These are phyloP conservation scores for Myodes glareolus DNA, from an alignment of 2,113 vertebrate species.

Conservation along the genomic window DNA sequence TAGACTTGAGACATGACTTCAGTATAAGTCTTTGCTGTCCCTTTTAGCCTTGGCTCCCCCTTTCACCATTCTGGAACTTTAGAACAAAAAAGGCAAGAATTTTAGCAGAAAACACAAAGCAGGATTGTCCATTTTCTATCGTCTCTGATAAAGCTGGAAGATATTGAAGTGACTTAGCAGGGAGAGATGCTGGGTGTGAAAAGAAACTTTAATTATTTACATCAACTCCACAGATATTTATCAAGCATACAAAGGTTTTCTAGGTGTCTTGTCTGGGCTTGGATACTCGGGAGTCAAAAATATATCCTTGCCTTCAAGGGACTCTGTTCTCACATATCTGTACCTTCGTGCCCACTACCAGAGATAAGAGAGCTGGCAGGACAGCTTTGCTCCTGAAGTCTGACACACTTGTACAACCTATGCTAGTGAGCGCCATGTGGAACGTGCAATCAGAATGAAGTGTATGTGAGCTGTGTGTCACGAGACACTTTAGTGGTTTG, in stretches of 20 bases:
- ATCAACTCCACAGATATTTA: neutral
- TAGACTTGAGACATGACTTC: neutral
- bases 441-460: neutral
- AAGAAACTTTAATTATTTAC: neutral
- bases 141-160: constrained; percentile 6
- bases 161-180: neutral
- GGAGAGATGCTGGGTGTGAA: neutral
- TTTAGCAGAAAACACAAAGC: neutral
- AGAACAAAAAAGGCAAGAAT: neutral
- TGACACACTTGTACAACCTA: neutral
- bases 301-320: neutral
- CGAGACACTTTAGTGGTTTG: neutral
- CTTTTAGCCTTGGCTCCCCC: neutral
- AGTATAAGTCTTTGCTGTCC: neutral
- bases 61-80: neutral
- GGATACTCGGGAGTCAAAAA: neutral
- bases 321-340: neutral
- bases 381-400: neutral
- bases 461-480: neutral
- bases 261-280: neutral
- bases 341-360: neutral
- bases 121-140: neutral
- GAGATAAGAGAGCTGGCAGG: neutral
- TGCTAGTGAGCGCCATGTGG: neutral
- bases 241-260: neutral